phyloP scores from a whole-genome alignment of 2,113 vertebrate species.

The cat (Felis catus) region F.catus_Fca126_mat1.0 CM031420.1:63448501-63449000 shows the following conservation, averaged over 20 bases:
- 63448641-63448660: too few species aligned
- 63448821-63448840: not conserved
- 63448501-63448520: too few species aligned
- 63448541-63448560: too few species aligned
- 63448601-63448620: too few species aligned
- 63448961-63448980: not conserved
- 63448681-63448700: too few species aligned
- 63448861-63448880: not conserved
- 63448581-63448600: too few species aligned
- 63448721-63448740: not conserved
- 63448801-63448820: not conserved
- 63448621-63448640: too few species aligned
- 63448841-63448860: not conserved
- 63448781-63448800: not conserved
- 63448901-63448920: not conserved
- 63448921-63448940: not conserved
- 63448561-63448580: too few species aligned
- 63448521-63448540: too few species aligned
- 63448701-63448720: too few species aligned
- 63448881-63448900: not conserved
- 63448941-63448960: not conserved
- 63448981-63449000: not conserved
- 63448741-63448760: not conserved
- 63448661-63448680: too few species aligned
- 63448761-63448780: not conserved